Conservation (phyloP, 2,797 vertebrate species). For the Megalops cyprinoides region DNA sequence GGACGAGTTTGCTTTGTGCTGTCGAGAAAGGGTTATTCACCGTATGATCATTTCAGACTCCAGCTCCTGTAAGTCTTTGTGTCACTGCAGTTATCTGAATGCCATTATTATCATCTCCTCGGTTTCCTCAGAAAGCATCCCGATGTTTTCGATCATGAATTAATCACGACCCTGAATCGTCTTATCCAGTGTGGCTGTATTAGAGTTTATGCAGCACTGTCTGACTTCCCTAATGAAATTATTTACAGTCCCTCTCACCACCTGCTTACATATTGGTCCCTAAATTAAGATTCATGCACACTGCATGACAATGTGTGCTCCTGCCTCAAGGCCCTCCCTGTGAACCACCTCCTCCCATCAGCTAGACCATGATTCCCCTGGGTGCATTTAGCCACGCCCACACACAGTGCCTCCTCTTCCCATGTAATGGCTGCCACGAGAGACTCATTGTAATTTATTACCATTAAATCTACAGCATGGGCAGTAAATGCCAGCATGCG, state of each 20-base stretch:
- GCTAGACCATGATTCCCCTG: not conserved
- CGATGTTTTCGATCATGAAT: not conserved
- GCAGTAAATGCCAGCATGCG: not conserved
- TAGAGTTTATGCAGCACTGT: not conserved
- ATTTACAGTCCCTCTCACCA: not conserved
- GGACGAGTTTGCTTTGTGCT: too few species aligned
- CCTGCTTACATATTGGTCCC: not conserved
- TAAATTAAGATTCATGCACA: conserved; percentile 8
- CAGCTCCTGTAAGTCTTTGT: too few species aligned
- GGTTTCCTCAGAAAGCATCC: too few species aligned
- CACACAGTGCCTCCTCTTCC: not conserved
- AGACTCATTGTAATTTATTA: too few species aligned
- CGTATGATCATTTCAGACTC: too few species aligned
- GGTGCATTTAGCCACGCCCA: not conserved
- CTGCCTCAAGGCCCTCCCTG: not conserved
- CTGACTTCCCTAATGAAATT: not conserved
- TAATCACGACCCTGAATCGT: not conserved
- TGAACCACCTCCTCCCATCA: not conserved
- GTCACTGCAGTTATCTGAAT: too few species aligned
- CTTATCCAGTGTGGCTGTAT: not conserved
- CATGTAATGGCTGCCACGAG: not conserved
- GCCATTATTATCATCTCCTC: too few species aligned
- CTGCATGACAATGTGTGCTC: not conserved
- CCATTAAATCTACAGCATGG: not conserved
- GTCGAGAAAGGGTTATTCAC: too few species aligned